These are phyloP conservation scores for Rhagophthalmus giganteus DNA, from an alignment of 2,888 invertebrate species.

Conservation along the genomic window DNA sequence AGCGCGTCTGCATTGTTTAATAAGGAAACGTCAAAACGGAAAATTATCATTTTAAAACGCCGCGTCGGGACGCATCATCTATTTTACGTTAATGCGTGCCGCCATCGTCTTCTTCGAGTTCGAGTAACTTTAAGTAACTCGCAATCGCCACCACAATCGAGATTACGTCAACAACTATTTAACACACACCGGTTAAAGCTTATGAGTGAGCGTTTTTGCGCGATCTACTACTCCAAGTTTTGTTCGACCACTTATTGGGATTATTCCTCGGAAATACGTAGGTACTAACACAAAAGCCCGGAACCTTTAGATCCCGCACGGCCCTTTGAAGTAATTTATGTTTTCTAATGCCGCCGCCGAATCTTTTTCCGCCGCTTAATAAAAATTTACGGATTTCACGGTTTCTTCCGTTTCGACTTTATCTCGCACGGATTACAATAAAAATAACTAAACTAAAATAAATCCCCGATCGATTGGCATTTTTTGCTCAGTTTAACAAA, in stretches of 20 bases:
- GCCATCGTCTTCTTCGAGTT: constrained; percentile 25
- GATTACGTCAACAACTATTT: constrained; percentile 44
- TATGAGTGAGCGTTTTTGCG: constrained; percentile 36
- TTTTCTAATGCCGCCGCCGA: too few relatives aligned
- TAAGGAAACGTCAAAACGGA: not conserved
- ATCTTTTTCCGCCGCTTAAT: too few relatives aligned
- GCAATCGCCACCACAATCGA: constrained; percentile 39
- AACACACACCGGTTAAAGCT: constrained; percentile 39
- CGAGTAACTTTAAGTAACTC: constrained; percentile 37
- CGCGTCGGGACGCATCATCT: constrained; percentile 31
- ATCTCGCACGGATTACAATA: too few relatives aligned
- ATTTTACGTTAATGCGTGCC: constrained; percentile 32
- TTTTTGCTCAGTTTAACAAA: too few relatives aligned
- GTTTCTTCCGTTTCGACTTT: too few relatives aligned
- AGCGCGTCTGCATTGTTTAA: too few relatives aligned
- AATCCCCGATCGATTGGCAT: too few relatives aligned
- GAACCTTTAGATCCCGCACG: constrained; percentile 17
- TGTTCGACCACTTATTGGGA: constrained; percentile 39
- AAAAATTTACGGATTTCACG: too few relatives aligned
- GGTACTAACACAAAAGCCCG: constrained; percentile 32
- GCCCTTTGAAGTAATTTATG: constrained; percentile 19
- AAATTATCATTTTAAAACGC: constrained; percentile 13
- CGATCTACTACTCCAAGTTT: constrained; percentile 36
- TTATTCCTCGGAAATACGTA: constrained; percentile 35
- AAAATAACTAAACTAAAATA: too few relatives aligned